phyloP scores from a whole-genome alignment of 2,888 invertebrate species.

The Apamea epomidion region DNA sequence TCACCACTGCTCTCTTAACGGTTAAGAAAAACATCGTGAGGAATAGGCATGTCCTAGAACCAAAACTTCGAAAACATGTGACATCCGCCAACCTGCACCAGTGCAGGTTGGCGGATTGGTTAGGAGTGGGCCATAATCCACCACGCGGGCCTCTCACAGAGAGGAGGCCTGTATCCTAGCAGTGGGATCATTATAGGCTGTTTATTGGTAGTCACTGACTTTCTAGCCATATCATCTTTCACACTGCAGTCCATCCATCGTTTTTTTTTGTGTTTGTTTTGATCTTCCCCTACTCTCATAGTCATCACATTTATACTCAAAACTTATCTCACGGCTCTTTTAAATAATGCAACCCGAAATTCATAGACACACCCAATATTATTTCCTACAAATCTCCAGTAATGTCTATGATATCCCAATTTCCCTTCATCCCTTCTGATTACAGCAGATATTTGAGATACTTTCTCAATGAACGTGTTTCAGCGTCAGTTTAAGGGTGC shows the following conservation, averaged over 20 bases:
- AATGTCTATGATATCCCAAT: not conserved
- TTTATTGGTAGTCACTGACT: not conserved
- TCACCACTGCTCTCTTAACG: too few species aligned
- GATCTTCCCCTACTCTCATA: not conserved
- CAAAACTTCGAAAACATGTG: too few species aligned
- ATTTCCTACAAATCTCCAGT: not conserved
- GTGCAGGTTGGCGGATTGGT: too few species aligned
- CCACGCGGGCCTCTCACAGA: too few species aligned
- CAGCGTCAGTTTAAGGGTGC: conserved; percentile 25
- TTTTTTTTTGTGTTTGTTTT: too few species aligned
- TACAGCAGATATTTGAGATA: not conserved
- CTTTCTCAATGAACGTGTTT: conserved; percentile 9
- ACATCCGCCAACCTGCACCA: not conserved
- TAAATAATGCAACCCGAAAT: not conserved
- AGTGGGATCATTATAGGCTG: not conserved
- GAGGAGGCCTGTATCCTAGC: too few species aligned
- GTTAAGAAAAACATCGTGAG: too few species aligned
- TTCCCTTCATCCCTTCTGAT: not conserved
- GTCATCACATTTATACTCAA: not conserved
- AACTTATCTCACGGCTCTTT: not conserved
- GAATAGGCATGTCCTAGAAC: too few species aligned
- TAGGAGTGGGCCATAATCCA: too few species aligned
- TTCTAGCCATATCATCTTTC: not conserved
- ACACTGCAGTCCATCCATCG: not conserved
- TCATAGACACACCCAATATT: not conserved